Evolutionary conservation across 1,140 invertebrate genomes (phyloP).

Genomic region (Macrobrachium nipponense): DNA sequence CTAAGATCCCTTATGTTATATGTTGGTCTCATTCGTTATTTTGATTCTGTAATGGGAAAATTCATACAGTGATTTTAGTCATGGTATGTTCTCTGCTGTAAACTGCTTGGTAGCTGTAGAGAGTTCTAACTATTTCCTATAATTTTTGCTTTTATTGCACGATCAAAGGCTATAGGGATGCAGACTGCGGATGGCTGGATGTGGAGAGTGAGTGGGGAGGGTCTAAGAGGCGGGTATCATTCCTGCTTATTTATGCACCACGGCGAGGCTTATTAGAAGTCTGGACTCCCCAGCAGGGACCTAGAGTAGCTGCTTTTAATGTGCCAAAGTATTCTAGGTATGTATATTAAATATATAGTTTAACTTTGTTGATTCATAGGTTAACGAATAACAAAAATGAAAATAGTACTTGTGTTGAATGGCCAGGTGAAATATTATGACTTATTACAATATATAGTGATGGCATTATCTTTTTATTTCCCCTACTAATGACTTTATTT

Average conservation of each 20-base stretch:
- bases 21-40: too few species aligned
- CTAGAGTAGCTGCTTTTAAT: conserved; percentile 88
- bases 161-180: conserved; percentile 81
- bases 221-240: conserved; percentile 74
- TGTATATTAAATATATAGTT: not conserved
- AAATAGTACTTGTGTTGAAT: too few species aligned
- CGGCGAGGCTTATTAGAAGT: conserved; percentile 87
- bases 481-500: not conserved
- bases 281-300: conserved; percentile 86
- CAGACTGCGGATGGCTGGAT: conserved; percentile 91
- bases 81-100: too few species aligned
- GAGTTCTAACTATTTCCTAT: too few species aligned
- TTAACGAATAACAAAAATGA: too few species aligned
- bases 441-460: not conserved
- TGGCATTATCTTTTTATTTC: not conserved
- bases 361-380: too few species aligned
- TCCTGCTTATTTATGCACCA: conserved; percentile 87
- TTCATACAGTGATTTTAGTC: too few species aligned
- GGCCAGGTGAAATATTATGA: not conserved
- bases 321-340: conserved; percentile 83
- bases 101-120: too few species aligned
- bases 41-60: too few species aligned
- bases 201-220: conserved; percentile 74
- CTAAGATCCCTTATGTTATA: too few species aligned
- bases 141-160: conserved; percentile 23